phyloP scores from a whole-genome alignment of 92 coral and sea anemone genomes.

The Siderastrea siderea region DNA sequence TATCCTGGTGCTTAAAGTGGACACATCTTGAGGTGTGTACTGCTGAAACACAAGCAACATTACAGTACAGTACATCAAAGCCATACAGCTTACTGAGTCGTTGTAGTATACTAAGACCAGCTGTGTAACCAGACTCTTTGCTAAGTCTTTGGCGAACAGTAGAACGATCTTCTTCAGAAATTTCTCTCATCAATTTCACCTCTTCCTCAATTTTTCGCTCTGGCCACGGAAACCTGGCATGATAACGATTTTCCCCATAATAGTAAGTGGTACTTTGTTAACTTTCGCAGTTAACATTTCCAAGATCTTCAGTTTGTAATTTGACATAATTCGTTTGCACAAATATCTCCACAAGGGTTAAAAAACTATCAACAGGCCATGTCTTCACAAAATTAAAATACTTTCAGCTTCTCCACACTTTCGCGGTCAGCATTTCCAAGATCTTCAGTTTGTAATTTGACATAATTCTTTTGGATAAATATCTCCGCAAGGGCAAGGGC shows the following conservation, averaged over 20 bases:
- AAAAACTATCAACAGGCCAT: background rate
- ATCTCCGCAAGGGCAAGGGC: background rate
- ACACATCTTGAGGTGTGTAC: background rate
- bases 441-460: background rate
- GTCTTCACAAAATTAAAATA: background rate
- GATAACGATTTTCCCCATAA: background rate
- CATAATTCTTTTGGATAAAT: constrained; percentile 2
- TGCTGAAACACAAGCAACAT: constrained; percentile 14
- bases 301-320: background rate
- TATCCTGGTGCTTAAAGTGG: constrained; percentile 2
- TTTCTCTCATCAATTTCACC: no score
- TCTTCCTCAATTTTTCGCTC: no score
- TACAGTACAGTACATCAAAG: background rate
- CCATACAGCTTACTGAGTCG: no score
- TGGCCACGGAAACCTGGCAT: background rate
- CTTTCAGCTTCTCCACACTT: constrained; percentile 7
- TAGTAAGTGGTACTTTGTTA: background rate
- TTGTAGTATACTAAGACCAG: no score
- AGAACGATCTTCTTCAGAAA: no score
- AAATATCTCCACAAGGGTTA: background rate
- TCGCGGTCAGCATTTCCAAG: constrained; percentile 3
- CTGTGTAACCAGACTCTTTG: no score
- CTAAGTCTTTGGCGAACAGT: no score
- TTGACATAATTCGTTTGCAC: background rate
- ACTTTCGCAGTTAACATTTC: background rate